Evolutionary conservation across 2,888 invertebrate genomes (phyloP), one percentile per base, ranked within the genome.

Genomic region (Coecobrya sp.): DNA sequence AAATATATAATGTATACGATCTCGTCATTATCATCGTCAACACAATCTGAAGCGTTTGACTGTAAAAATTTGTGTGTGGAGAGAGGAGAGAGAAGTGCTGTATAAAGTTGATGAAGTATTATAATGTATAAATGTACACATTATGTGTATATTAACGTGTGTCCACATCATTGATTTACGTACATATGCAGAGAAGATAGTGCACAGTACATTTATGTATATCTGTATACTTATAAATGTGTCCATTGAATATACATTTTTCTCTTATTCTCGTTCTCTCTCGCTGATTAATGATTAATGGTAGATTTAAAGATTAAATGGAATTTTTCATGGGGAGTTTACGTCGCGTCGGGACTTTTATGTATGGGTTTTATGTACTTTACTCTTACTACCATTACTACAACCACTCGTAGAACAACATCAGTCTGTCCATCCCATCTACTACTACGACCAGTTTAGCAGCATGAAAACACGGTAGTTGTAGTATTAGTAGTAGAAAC

Each of bases 301-400:
- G 85, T 85, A 90, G 90, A 90, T 90, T 90, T 90, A 90, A 90
- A 90, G 90, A 90, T 90, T 90, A 90, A 90, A 90, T 90, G 90
- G 85, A 90, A 90, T 90, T 79, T 90, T 90, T 90, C 90, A 85
- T 85, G 90, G 90, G 85, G 90, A 90, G 90, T 90, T 90, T 90
- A 90, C 90, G 85, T 85, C 79, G 76, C 85, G 90, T 85, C 85
- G 85, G 84, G 79, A 86, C 76, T 89, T 89, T 89, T 82, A 68
- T 84, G 55, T 73, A 73, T 82, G 82, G 13, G 55, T 55, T 81
- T 82, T 82, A 79, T 76, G 86, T 86, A 70, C 62, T 36, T 62
- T 84, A 84, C 84, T 84, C 16, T 11, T 76, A 76, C 76, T 25
- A 76, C 68, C n/a, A 73, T 10, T n/a, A 4, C 70, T 27, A 70